Evolutionary conservation across 2,888 invertebrate genomes (phyloP).

Genomic region (Apeira syringaria): DNA sequence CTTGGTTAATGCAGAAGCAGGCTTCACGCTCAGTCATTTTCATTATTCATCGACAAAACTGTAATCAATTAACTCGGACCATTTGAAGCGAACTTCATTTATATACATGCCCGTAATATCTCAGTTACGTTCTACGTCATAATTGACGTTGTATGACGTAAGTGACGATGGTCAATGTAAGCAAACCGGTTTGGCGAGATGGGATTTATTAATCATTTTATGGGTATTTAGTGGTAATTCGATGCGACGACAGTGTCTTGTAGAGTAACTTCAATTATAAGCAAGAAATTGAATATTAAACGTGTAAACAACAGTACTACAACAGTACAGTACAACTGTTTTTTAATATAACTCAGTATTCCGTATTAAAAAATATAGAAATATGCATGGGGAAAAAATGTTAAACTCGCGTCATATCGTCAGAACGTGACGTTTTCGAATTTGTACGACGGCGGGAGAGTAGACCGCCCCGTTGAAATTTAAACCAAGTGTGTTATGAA

Average conservation of each 20-base stretch:
- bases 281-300: not conserved
- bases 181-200: constrained; percentile 23
- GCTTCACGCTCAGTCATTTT: constrained; percentile 37
- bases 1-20: constrained; percentile 39
- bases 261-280: constrained; percentile 11
- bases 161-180: constrained; percentile 13
- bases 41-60: constrained; percentile 30
- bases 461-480: too few species aligned
- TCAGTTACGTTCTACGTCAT: constrained; percentile 17
- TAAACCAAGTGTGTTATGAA: too few species aligned
- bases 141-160: constrained; percentile 17
- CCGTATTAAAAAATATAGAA: too few species aligned
- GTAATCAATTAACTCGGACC: constrained; percentile 25
- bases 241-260: constrained; percentile 30
- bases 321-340: too few species aligned
- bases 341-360: too few species aligned
- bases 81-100: constrained; percentile 19
- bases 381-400: too few species aligned
- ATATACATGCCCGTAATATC: constrained; percentile 17
- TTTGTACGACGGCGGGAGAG: too few species aligned
- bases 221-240: constrained; percentile 25
- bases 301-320: too few species aligned
- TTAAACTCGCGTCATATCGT: too few species aligned
- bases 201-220: constrained; percentile 13
- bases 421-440: too few species aligned